A percentile compares a stretch with the other conserved stretches of the same genome.
These are phyloP conservation scores for Gymnothorax reevesii DNA, from an alignment of 2,797 vertebrate genomes.

Conservation along the genomic window DNA sequence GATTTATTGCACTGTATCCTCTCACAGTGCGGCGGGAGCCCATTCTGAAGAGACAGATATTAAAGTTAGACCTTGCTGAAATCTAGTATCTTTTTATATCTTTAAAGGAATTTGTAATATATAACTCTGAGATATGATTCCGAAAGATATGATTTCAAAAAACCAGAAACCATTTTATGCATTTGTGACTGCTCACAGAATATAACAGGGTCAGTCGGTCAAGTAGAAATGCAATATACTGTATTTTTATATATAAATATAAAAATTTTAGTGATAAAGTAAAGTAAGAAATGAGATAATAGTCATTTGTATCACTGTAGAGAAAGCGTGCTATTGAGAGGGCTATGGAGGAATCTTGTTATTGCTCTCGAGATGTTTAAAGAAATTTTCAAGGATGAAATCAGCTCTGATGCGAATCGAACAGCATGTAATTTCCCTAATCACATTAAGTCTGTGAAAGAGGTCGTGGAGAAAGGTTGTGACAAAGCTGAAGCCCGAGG, in stretches of 20 bases:
- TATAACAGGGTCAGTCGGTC: background rate
- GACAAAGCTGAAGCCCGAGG: background rate
- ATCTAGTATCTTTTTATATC: background rate
- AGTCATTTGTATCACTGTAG: background rate
- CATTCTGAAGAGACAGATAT: background rate
- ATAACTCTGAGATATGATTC: background rate
- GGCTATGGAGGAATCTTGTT: background rate
- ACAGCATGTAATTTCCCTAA: conserved; percentile 3
- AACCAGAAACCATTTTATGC: background rate
- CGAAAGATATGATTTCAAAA: background rate
- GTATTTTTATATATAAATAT: background rate
- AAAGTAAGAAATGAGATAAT: background rate
- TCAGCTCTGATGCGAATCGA: background rate
- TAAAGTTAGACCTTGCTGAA: background rate
- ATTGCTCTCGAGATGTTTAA: background rate
- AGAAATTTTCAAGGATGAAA: background rate
- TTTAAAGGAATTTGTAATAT: background rate
- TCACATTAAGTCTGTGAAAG: conserved; percentile 7
- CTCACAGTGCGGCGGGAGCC: background rate
- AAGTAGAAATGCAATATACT: background rate
- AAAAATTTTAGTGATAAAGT: background rate
- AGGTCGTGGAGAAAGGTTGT: background rate
- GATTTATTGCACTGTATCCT: background rate
- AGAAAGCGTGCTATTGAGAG: background rate
- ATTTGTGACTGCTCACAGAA: background rate